Percentiles rank a stretch among this genome's conserved stretches.
Conservation (phyloP, 2,113 vertebrate genomes). For the Triplophysa tibetana region DNA sequence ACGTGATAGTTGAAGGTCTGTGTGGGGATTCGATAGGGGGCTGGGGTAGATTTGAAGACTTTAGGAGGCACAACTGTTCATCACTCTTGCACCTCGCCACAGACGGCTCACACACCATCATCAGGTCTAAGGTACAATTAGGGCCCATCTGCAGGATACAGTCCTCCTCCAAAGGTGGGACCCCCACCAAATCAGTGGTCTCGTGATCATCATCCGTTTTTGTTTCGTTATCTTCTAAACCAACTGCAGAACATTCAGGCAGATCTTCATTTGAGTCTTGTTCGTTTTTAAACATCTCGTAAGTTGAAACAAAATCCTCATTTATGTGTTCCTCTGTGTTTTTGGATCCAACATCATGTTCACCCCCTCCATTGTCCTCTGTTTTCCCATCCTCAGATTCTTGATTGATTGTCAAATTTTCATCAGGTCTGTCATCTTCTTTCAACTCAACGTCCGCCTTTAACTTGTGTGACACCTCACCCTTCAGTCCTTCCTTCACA, state of each 20-base stretch:
- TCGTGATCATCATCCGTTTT: conserved; percentile 26
- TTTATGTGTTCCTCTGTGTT: conserved; percentile 34
- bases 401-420: background rate
- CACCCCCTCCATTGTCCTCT: conserved; percentile 40
- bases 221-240: conserved; percentile 1
- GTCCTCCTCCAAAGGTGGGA: conserved; percentile 1
- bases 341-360: conserved; percentile 43
- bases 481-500: background rate
- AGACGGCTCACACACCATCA: conserved; percentile 37
- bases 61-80: conserved; percentile 43
- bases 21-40: conserved; percentile 20
- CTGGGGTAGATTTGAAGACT: conserved; percentile 32
- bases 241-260: background rate
- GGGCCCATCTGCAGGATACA: conserved; percentile 38
- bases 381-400: background rate
- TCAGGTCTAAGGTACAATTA: conserved; percentile 38
- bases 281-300: background rate
- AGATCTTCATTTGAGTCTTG: too few relatives aligned
- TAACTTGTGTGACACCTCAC: conserved; percentile 50
- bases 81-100: conserved; percentile 38
- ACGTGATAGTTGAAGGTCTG: conserved; percentile 16
- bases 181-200: background rate
- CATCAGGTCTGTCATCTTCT: conserved; percentile 20
- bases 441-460: background rate
- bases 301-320: background rate